These are phyloP conservation scores for Onychomys torridus DNA, from an alignment of 2,797 vertebrate genomes.

Conservation along the genomic window DNA sequence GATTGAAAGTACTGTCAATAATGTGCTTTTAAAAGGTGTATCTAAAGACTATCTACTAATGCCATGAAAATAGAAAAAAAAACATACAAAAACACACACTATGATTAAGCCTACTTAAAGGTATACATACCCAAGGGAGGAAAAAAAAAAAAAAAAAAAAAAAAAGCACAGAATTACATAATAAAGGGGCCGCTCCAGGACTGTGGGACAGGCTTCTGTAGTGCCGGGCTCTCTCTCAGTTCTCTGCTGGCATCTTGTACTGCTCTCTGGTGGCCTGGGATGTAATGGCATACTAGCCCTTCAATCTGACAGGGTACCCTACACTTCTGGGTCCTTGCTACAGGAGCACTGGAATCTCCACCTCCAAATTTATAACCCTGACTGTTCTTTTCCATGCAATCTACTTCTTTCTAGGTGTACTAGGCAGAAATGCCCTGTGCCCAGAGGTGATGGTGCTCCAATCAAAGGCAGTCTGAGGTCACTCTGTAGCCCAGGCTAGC, in stretches of 20 bases:
- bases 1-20: slow-evolving; percentile 5
- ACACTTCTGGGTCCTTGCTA: rapidly evolving
- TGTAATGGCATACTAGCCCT: rapidly evolving
- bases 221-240: background rate
- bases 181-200: background rate
- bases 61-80: slow-evolving; percentile 3
- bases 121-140: background rate
- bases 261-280: background rate
- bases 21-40: background rate
- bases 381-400: background rate
- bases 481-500: too few species aligned
- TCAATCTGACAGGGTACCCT: background rate
- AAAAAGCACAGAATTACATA: background rate
- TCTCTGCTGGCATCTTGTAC: too few species aligned
- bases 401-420: background rate
- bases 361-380: background rate
- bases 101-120: slow-evolving; percentile 13
- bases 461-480: background rate
- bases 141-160: too few species aligned
- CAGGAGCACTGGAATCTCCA: too few species aligned
- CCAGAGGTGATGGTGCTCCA: background rate
- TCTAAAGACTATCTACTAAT: slow-evolving; percentile 35
- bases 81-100: background rate
- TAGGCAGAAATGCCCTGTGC: too few species aligned
- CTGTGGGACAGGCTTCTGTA: background rate